Evolutionary conservation across 2,888 invertebrate species (phyloP).

Genomic region (Philaethria dido): DNA sequence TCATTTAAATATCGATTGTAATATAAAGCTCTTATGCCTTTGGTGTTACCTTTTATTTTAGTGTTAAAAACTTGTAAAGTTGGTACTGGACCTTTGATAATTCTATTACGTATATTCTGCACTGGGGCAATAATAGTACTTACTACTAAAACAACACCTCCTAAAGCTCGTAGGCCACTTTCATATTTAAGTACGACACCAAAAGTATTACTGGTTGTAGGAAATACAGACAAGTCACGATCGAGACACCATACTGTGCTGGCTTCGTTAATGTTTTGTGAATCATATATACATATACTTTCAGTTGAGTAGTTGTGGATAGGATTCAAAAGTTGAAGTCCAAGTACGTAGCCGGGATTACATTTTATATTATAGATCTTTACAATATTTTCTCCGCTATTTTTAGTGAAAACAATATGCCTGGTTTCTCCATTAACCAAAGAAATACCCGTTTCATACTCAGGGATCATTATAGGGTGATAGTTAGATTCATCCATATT

Average conservation of each 20-base stretch:
- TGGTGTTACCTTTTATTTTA: conserved; percentile 91
- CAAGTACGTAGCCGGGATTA: conserved; percentile 93
- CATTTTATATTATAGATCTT: conserved; percentile 87
- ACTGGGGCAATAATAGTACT: conserved; percentile 89
- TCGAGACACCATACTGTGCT: conserved; percentile 90
- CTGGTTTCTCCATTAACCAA: conserved; percentile 90
- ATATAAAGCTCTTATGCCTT: conserved; percentile 92
- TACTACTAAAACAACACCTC: conserved; percentile 91
- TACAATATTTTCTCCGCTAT: conserved; percentile 81
- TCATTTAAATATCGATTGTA: conserved; percentile 95
- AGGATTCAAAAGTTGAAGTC: conserved; percentile 95
- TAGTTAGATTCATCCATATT: conserved; percentile 88
- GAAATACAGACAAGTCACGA: conserved; percentile 94
- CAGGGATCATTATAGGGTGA: conserved; percentile 89
- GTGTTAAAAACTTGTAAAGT: conserved; percentile 88
- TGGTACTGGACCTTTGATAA: conserved; percentile 91
- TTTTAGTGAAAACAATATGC: conserved; percentile 90
- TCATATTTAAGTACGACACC: conserved; percentile 91
- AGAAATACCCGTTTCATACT: conserved; percentile 84
- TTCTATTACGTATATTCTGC: conserved; percentile 88
- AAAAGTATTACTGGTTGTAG: conserved; percentile 93
- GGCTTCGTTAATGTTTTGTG: conserved; percentile 86
- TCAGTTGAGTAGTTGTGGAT: conserved; percentile 95
- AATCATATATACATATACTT: conserved; percentile 90
- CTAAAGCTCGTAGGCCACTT: conserved; percentile 90